phyloP scores from a whole-genome alignment of 2,888 invertebrate genomes.

The Nephrotoma guestfalica region DNA sequence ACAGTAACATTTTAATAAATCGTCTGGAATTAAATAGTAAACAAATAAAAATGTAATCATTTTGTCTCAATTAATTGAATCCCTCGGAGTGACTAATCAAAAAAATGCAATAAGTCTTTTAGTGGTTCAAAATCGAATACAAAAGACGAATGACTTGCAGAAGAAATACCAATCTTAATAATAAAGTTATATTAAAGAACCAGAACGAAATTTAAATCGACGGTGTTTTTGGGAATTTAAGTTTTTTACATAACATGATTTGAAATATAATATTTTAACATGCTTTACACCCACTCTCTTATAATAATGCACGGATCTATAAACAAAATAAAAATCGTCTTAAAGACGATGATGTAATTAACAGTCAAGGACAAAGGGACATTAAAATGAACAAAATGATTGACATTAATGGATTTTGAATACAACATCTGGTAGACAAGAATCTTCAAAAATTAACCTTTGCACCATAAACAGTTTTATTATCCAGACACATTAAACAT shows the following conservation, averaged over 20 bases:
- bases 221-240: neutral
- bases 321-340: neutral
- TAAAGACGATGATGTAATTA: neutral
- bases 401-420: neutral
- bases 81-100: neutral
- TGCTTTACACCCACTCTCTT: neutral
- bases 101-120: neutral
- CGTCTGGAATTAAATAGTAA: neutral
- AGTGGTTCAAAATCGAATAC: neutral
- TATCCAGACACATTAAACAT: neutral
- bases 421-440: neutral
- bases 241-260: neutral
- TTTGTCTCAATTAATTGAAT: neutral
- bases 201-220: neutral
- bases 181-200: neutral
- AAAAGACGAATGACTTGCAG: neutral
- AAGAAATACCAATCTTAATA: neutral
- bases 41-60: neutral
- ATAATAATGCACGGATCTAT: too few relatives aligned
- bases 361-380: neutral
- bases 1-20: neutral
- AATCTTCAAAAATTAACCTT: neutral
- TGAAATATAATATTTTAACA: neutral
- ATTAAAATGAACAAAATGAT: neutral
- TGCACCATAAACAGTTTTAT: neutral